A percentile compares a stretch with the other conserved stretches of the same genome.
These are phyloP conservation scores for Cotesia vestalis DNA, from an alignment of 1,140 invertebrate genomes.

Conservation along the genomic window DNA sequence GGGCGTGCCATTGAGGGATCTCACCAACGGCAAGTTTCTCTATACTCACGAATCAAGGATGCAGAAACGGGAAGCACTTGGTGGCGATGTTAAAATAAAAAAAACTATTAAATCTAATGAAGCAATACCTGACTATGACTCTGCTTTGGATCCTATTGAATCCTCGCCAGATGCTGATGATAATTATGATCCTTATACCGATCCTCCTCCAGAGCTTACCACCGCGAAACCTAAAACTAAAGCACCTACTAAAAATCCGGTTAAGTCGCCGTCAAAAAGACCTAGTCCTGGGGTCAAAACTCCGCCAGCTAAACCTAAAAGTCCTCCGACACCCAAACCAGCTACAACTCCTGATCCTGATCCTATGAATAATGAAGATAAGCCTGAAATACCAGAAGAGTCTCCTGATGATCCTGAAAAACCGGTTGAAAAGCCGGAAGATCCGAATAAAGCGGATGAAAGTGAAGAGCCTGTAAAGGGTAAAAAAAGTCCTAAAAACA, in stretches of 20 bases:
- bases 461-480: constrained; percentile 17
- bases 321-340: constrained; percentile 6
- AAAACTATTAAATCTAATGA: constrained; percentile 40
- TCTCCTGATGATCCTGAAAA: constrained; percentile 17
- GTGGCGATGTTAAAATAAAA: constrained; percentile 19
- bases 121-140: constrained; percentile 36
- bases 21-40: constrained; percentile 6
- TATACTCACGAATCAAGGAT: constrained; percentile 19
- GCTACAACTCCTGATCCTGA: constrained; percentile 27
- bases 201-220: constrained; percentile 21
- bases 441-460: neutral
- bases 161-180: constrained; percentile 13
- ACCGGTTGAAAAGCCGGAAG: neutral
- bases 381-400: neutral
- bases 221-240: constrained; percentile 1
- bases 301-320: constrained; percentile 23
- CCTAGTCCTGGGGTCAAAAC: constrained; percentile 1
- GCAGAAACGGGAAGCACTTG: constrained; percentile 34
- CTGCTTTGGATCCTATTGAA: constrained; percentile 5
- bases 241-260: constrained; percentile 25
- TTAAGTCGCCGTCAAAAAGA: constrained; percentile 14
- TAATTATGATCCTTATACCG: constrained; percentile 29
- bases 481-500: constrained; percentile 13
- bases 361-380: constrained; percentile 7
- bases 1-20: constrained; percentile 24